Conservation (phyloP, 2,888 invertebrate species). For the Sialis fuliginosa region DNA sequence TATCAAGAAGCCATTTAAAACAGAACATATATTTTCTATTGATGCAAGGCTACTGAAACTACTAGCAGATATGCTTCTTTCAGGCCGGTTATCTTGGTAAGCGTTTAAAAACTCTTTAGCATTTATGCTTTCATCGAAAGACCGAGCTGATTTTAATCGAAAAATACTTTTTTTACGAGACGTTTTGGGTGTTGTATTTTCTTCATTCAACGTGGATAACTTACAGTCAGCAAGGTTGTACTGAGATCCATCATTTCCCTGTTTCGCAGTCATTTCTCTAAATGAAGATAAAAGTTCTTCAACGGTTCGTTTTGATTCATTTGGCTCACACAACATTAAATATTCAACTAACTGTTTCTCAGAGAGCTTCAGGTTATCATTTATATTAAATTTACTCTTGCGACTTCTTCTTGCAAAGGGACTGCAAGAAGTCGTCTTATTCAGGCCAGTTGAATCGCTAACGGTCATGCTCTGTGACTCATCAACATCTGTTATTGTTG, state of each 20-base stretch:
- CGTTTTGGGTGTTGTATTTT: constrained; percentile 10
- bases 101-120: constrained; percentile 2
- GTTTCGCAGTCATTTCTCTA: constrained; percentile 13
- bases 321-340: constrained; percentile 20
- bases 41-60: constrained; percentile 19
- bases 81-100: constrained; percentile 4
- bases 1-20: constrained; percentile 12
- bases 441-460: not conserved
- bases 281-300: constrained; percentile 12
- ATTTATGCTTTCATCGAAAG: constrained; percentile 20
- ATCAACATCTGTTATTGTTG: not conserved
- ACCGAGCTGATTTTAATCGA: constrained; percentile 17
- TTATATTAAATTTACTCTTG: constrained; percentile 7
- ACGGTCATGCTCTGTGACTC: not conserved
- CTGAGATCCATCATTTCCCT: constrained; percentile 8
- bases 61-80: constrained; percentile 18
- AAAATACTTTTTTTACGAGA: constrained; percentile 8
- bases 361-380: constrained; percentile 19
- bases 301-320: constrained; percentile 16
- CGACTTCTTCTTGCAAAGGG: not conserved
- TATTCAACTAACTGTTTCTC: constrained; percentile 22
- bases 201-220: constrained; percentile 14
- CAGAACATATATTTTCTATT: constrained; percentile 17
- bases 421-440: not conserved
- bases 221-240: constrained; percentile 9